Evolutionary conservation across 2,113 vertebrate genomes (phyloP).

Genomic region (Isurus oxyrinchus): DNA sequence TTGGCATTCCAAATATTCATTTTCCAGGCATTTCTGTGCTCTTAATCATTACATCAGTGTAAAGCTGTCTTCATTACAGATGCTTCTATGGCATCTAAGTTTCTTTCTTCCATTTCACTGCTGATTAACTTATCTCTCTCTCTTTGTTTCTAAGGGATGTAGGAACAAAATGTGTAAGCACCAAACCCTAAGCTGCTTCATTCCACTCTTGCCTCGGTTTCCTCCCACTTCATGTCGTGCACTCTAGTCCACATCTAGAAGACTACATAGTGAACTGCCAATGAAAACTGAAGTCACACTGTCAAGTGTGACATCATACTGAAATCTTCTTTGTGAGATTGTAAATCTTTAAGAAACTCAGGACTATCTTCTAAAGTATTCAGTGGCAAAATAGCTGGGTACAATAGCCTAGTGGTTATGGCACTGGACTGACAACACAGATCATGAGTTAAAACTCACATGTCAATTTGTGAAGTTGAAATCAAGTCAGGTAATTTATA

Average conservation of each 20-base stretch:
- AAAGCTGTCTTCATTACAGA: background rate
- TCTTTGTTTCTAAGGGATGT: background rate
- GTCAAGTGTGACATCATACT: constrained; percentile 10
- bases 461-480: background rate
- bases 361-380: background rate
- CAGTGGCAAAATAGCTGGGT: background rate
- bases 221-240: background rate
- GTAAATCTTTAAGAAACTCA: background rate
- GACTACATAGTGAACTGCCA: background rate
- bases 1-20: background rate
- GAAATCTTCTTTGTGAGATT: too few relatives aligned
- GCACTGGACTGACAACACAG: background rate
- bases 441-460: background rate
- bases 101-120: background rate
- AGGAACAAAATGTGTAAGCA: background rate
- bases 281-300: background rate
- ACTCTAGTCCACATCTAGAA: background rate
- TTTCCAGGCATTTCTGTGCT: background rate
- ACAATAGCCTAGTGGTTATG: background rate
- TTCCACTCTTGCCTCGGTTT: background rate
- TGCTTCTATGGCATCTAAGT: background rate
- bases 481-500: background rate
- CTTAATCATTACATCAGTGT: background rate
- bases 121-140: background rate
- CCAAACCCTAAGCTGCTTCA: background rate